phyloP scores from a whole-genome alignment of 2,888 invertebrate species.

The Sphinx pinastri region DNA sequence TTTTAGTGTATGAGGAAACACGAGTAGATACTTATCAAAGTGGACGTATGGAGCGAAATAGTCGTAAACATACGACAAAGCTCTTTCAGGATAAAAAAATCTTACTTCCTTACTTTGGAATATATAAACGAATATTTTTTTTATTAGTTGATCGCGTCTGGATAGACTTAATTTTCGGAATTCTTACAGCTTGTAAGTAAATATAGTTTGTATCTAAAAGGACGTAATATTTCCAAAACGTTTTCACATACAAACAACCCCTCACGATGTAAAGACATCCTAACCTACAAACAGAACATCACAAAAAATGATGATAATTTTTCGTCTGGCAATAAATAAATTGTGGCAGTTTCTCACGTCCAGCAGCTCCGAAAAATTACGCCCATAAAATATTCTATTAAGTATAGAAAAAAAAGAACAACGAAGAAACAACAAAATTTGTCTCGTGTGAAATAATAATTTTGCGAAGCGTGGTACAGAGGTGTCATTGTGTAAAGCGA shows the following conservation, averaged over 20 bases:
- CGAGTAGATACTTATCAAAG: too few relatives aligned
- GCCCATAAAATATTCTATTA: conserved; percentile 15
- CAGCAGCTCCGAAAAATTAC: conserved; percentile 7
- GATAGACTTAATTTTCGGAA: too few relatives aligned
- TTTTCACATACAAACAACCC: not conserved
- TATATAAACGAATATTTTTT: too few relatives aligned
- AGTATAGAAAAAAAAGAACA: conserved; percentile 5
- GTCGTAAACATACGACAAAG: too few relatives aligned
- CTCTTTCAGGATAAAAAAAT: too few relatives aligned
- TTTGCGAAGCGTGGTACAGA: not conserved
- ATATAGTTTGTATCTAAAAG: too few relatives aligned
- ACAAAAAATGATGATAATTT: conserved; percentile 2
- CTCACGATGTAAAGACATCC: not conserved
- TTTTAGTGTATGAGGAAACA: too few relatives aligned
- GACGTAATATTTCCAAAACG: too few relatives aligned
- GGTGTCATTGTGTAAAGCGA: not conserved
- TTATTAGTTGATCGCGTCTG: too few relatives aligned
- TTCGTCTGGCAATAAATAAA: conserved; percentile 8
- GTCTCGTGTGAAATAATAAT: not conserved
- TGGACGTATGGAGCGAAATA: too few relatives aligned
- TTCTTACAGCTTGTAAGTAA: too few relatives aligned
- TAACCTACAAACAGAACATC: not conserved
- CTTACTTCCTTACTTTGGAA: too few relatives aligned
- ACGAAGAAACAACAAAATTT: not conserved
- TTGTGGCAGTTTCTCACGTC: conserved; percentile 16